Percentiles rank a stretch among this genome's conserved stretches.
These are phyloP conservation scores for Epinephelus moara DNA, from an alignment of 2,113 vertebrate genomes.

Conservation along the genomic window DNA sequence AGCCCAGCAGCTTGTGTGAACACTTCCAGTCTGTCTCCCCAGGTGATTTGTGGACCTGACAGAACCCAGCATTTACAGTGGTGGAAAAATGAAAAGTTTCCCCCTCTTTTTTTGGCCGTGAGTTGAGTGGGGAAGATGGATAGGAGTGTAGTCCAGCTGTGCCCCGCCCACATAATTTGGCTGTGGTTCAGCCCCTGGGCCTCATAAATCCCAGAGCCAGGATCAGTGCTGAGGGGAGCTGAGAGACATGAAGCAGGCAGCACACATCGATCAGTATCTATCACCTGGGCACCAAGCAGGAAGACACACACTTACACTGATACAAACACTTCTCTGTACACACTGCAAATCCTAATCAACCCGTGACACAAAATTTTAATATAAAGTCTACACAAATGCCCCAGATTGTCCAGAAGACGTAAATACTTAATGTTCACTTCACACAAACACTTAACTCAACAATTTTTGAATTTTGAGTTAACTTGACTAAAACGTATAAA, in stretches of 20 bases:
- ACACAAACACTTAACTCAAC: no score
- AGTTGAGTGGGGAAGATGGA: slow-evolving; percentile 73
- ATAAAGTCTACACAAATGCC: no score
- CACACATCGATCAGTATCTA: slow-evolving; percentile 59
- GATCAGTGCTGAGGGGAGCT: slow-evolving; percentile 47
- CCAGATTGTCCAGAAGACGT: no score
- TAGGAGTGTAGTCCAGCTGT: slow-evolving; percentile 67
- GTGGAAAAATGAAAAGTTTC: slow-evolving; percentile 45
- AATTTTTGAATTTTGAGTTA: no score
- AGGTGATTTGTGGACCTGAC: slow-evolving; percentile 64
- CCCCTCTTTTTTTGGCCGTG: background rate
- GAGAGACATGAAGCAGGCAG: slow-evolving; percentile 60
- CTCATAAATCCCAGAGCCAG: slow-evolving; percentile 62
- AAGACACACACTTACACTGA: slow-evolving; percentile 14
- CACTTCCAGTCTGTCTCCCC: slow-evolving; percentile 47
- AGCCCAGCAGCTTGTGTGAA: slow-evolving; percentile 46
- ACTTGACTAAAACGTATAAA: no score
- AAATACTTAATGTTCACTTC: no score
- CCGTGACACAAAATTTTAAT: no score
- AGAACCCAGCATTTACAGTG: slow-evolving; percentile 59
- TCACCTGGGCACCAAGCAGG: slow-evolving; percentile 39
- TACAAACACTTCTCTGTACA: background rate
- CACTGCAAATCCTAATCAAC: background rate
- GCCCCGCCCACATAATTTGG: slow-evolving; percentile 77
- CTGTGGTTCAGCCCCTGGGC: slow-evolving; percentile 57